Base-by-base conservation (phyloP, 2,888 invertebrate species). In the Hydriomena furcata region DNA sequence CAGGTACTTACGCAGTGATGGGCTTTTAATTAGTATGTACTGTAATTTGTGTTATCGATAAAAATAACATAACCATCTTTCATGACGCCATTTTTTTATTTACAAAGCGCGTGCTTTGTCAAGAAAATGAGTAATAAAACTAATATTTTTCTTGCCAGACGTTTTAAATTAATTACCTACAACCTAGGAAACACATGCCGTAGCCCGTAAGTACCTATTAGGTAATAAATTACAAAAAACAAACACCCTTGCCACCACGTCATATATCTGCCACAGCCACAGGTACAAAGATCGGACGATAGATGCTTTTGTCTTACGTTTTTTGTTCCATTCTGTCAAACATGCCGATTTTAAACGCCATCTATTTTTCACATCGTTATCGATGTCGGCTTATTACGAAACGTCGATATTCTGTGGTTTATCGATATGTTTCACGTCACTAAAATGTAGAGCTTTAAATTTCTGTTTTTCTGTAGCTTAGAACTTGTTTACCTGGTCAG, bases 321-420 rank as follows among this genome's bases (percentile, higher is more conserved):
- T 78, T 81, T 79, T 76, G 73, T 68, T 54, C 63, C 60, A 54
- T 69, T 68, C 70, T 65, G 68, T 70, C 60, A 54, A 67, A 77
- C 74, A 78, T 74, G 80, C 79, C 81, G 83, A 81, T 52, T 55
- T 75, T 75, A 79, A 69, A 68, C 71, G 71, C 67, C 67, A 66
- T 73, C 77, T 67, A 85, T 84, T 76, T 81, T 79, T 85, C 79
- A 79, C 50, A 49, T 32, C 21, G 61, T 63, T 76, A 81, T 82
- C 79, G 60, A 56, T 55, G 60, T 55, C 65, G 63, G 72, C 17
- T 17, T 4, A 4, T 17, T 3, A 17, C 17, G 17, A 3, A 67
- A 73, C 71, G 25, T 32, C 27, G 7, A 32, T 38, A 7, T 21
- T 37, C n/a, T n/a, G n/a, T n/a, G n/a, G n/a, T n/a, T n/a, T n/a